phyloP scores from a whole-genome alignment of 2,113 vertebrate species.

The Lagenorhynchus albirostris region DNA sequence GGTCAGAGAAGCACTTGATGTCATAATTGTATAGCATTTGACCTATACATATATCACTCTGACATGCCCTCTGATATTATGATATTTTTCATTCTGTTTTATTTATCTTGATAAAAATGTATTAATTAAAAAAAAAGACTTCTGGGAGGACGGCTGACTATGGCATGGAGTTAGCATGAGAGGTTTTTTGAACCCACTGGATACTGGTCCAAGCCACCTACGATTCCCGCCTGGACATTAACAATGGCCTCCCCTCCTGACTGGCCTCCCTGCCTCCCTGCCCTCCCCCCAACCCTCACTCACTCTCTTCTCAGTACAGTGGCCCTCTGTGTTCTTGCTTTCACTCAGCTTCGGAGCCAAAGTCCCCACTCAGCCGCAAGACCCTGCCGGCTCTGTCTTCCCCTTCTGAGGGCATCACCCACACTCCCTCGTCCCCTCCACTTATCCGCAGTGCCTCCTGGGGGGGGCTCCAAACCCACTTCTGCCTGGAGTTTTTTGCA shows the following conservation, averaged over 20 bases:
- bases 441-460: background rate
- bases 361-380: background rate
- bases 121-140: background rate
- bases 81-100: background rate
- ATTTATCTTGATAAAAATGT: background rate
- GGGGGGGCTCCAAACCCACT: background rate
- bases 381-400: background rate
- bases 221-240: rapidly evolving
- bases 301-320: background rate
- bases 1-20: background rate
- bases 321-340: background rate
- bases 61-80: background rate
- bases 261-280: background rate
- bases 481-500: background rate
- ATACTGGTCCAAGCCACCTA: background rate
- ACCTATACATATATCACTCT: background rate
- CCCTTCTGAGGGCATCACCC: background rate
- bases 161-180: background rate
- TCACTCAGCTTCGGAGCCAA: background rate
- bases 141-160: background rate
- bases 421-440: background rate
- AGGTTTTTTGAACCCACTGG: background rate
- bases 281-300: rapidly evolving
- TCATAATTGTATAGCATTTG: background rate
- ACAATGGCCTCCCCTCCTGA: background rate